Evolutionary conservation across 2,797 vertebrate genomes (phyloP), one percentile per base, ranked within the genome.

Genomic region (Staurois parvus): DNA sequence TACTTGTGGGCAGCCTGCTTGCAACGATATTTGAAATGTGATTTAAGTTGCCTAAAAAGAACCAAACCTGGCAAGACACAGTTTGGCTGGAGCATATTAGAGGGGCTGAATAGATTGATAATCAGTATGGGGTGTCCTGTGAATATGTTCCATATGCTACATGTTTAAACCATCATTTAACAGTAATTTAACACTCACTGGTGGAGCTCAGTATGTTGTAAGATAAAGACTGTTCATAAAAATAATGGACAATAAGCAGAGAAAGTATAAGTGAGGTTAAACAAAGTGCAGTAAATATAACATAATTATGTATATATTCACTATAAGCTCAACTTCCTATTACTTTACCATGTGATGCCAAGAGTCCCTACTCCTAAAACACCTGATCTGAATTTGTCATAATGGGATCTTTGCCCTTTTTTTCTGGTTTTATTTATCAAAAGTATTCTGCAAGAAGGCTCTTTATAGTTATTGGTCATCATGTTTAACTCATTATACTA

Each of bases 91-190:
- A 87, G 70, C 76, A 78, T 48, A 76, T 79, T 84, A 83, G 15
- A 59, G 42, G 48, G 66, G 26, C 81, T 59, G 42, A 74, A 83
- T 70, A 75, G 81, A 83, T 84, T 83, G 81, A 83, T 83, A 79
- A 87, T 87, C 85, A 75, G 85, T 79, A 87, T 77, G 79, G 81
- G 76, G 85, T 84, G 83, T 75, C 62, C 52, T 74, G n/a, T 79
- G 76, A 87, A 87, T 87, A 74, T 42, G 69, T 87, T 87, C 81
- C 81, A 87, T 79, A 87, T 87, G 85, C 26, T 29, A 19, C 81
- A 87, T 87, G 76, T 75, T 79, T 81, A 87, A 87, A 69, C 30
- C 68, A 87, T 87, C 85, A 84, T 87, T 84, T 87, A 83, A 68
- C 76, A 69, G 70, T 87, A 84, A 87, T 79, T 70, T 79, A 87